Conservation (phyloP, 2,797 vertebrate species). For the Psittacula echo region DNA sequence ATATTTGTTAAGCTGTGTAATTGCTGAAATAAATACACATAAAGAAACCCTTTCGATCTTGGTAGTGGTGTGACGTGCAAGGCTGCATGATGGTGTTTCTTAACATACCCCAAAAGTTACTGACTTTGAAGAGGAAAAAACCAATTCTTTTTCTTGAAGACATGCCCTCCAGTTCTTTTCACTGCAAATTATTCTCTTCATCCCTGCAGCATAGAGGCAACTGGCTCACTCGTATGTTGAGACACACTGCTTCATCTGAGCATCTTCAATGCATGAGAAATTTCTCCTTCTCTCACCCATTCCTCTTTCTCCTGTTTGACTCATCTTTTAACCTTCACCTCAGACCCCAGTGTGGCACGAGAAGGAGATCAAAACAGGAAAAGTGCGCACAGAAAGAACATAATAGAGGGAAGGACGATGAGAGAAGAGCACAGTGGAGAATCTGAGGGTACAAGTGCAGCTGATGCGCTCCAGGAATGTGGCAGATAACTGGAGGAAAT, state of each 20-base stretch:
- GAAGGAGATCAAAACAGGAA: not conserved
- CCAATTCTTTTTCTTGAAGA: not conserved
- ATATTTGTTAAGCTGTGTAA: not conserved
- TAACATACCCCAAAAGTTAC: not conserved
- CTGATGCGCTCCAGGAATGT: not conserved
- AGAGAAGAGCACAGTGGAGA: not conserved
- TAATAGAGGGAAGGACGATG: not conserved
- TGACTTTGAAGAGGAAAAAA: not conserved
- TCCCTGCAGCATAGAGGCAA: not conserved
- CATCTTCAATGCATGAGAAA: rapidly evolving
- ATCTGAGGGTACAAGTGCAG: not conserved
- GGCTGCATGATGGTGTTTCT: not conserved
- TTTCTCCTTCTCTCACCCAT: not conserved
- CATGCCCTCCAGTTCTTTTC: not conserved
- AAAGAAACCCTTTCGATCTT: not conserved
- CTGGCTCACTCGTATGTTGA: not conserved
- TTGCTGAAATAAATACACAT: not conserved
- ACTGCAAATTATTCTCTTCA: not conserved
- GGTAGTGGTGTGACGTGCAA: not conserved
- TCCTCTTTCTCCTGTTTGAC: not conserved
- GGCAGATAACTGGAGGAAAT: not conserved
- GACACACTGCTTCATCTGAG: not conserved
- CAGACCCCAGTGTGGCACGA: rapidly evolving
- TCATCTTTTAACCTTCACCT: not conserved
- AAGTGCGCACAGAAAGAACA: not conserved